These are phyloP conservation scores for Xerus inauris DNA, from an alignment of 2,113 vertebrate genomes.

Conservation along the genomic window DNA sequence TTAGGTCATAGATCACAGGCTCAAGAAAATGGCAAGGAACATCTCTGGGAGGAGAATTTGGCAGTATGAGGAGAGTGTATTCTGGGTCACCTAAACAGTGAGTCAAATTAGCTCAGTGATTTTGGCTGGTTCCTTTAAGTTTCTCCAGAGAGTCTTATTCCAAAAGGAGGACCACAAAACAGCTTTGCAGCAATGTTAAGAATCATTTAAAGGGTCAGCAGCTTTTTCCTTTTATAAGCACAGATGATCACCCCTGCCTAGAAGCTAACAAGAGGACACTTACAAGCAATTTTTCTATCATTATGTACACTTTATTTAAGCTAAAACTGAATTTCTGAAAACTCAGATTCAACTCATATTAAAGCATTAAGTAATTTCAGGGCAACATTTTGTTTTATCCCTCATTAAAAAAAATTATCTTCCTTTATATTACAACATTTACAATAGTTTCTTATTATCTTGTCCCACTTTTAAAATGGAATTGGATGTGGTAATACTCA, in stretches of 20 bases:
- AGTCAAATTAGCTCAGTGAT: too few species aligned
- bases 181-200: background rate
- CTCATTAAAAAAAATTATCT: background rate
- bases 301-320: background rate
- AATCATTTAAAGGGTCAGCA: background rate
- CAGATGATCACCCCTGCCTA: background rate
- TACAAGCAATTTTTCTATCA: background rate
- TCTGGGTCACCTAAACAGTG: too few species aligned
- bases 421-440: background rate
- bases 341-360: background rate
- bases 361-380: background rate
- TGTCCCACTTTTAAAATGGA: background rate
- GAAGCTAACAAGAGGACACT: background rate
- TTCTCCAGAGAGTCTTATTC: background rate
- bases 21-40: too few species aligned
- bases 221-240: background rate
- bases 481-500: background rate
- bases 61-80: background rate
- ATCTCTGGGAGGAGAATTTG: background rate
- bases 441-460: background rate
- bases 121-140: background rate
- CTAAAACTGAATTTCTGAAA: slow-evolving; percentile 9
- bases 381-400: background rate
- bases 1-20: background rate
- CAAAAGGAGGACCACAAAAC: background rate